Base-by-base conservation (phyloP, 2,113 vertebrate species). In the Piprites chloris region DNA sequence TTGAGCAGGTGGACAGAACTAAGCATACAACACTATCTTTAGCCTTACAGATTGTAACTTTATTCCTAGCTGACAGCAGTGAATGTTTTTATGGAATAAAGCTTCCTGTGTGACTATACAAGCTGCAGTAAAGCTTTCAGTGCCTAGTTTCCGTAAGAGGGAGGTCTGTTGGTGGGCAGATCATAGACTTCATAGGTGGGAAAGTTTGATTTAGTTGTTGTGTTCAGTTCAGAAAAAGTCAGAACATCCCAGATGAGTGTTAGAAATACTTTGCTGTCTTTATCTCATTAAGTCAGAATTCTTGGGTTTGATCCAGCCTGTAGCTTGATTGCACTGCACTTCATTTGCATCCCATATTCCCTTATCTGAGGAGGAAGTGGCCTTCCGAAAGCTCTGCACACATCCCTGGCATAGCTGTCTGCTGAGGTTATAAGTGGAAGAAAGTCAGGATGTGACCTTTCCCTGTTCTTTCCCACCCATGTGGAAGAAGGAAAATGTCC, bases 171-270 rank as follows among this genome's bases (percentile, higher is more conserved):
- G 44, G 12, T 84, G 35, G 13, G 28, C 47, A 95, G 30, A 78
- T 58, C 0, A 0, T 1, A 2, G 46, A 46, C 7, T 13, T 39
- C 16, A 23, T 50, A 67, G 32, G 17, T 79, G 50, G 50, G 33
- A 85, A 32, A 76, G 14, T 14, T 87, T 85, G 16, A 9, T 65
- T 91, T 53, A 22, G 41, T 32, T 39, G 21, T 86, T 92, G 47
- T 93, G 11, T 16, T 42, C 5, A 4, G 47, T 56, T 71, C 39
- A 81, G 55, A 49, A 85, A 73, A 37, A 67, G 21, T 42, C 33
- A 82, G 32, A 73, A 32, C 14, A 77, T 86, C 73, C 41, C 67
- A 73, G 26, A 73, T 30, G 23, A 83, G 28, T 62, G 85, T 92
- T 42, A 90, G 37, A 88, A 92, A 69, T 77, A 53, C 12, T 84